Percentiles rank a stretch among this genome's conserved stretches.
phyloP scores from a whole-genome alignment of 2,113 vertebrate genomes.

The Hucho hucho region DNA sequence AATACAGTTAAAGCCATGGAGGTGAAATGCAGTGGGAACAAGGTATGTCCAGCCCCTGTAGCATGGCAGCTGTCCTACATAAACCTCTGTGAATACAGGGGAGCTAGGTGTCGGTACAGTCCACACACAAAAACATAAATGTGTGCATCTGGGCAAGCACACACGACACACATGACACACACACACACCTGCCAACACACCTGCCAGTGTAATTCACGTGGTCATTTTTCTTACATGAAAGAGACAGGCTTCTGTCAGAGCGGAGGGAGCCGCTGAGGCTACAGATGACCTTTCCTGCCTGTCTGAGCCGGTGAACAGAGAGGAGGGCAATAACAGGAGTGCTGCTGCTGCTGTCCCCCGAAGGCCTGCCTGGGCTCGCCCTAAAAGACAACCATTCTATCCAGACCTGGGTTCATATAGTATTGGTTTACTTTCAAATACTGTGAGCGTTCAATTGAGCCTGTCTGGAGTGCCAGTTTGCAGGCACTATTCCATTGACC shows the following conservation, averaged over 20 bases:
- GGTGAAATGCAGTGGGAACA: conserved; percentile 20
- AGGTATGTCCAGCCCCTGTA: conserved; percentile 35
- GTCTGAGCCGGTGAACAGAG: conserved; percentile 53
- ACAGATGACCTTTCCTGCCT: conserved; percentile 59
- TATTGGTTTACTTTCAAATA: no score
- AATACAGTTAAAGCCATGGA: conserved; percentile 54
- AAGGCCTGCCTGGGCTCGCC: conserved; percentile 15
- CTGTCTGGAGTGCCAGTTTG: no score
- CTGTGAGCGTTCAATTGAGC: no score
- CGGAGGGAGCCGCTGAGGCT: conserved; percentile 45
- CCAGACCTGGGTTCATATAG: background rate
- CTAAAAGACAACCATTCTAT: background rate
- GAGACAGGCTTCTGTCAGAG: conserved; percentile 57
- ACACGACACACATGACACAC: conserved; percentile 1
- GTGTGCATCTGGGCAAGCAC: conserved; percentile 5
- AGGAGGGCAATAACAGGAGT: conserved; percentile 56
- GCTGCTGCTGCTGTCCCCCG: conserved; percentile 45
- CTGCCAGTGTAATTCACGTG: conserved; percentile 47
- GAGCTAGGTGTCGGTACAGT: background rate
- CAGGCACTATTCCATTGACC: no score
- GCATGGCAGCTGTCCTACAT: conserved; percentile 26
- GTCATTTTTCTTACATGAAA: conserved; percentile 40
- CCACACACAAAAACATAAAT: background rate
- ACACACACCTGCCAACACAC: conserved; percentile 22
- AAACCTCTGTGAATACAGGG: conserved; percentile 14